These are phyloP conservation scores for Mus pahari DNA, from an alignment of 2,113 vertebrate genomes.

Conservation along the genomic window DNA sequence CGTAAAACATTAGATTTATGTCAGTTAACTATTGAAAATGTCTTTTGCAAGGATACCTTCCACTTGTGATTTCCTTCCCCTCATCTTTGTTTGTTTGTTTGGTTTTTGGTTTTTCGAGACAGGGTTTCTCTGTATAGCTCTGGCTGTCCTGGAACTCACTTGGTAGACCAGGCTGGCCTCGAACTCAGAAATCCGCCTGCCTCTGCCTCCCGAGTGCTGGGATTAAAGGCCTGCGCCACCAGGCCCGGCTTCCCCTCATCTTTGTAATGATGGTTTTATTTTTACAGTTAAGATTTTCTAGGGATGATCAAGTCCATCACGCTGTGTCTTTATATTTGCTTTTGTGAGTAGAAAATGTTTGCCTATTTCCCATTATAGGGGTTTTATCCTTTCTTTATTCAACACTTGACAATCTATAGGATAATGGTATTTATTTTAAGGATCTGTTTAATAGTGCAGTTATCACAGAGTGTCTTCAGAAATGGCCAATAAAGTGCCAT, in stretches of 20 bases:
- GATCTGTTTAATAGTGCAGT: not conserved
- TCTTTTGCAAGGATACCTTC: not conserved
- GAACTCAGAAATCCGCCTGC: too few relatives aligned
- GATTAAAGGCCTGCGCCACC: too few relatives aligned
- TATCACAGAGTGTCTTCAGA: not conserved
- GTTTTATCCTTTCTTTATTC: conserved; percentile 18
- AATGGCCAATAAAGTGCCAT: not conserved
- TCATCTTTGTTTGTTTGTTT: not conserved
- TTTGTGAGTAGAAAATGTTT: conserved; percentile 43
- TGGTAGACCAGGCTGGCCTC: too few relatives aligned
- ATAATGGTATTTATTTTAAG: not conserved
- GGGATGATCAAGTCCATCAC: conserved; percentile 29
- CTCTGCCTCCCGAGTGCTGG: too few relatives aligned
- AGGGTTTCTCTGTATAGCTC: too few relatives aligned
- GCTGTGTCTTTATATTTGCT: conserved; percentile 26
- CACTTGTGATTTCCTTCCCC: not conserved
- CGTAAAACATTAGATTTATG: not conserved
- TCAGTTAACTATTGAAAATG: not conserved
- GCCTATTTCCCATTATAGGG: conserved; percentile 1
- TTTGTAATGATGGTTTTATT: conserved; percentile 13
- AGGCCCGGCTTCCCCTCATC: not conserved
- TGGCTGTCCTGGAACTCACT: too few relatives aligned
- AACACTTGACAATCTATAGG: not conserved
- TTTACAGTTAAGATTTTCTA: conserved; percentile 32
- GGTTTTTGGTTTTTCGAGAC: too few relatives aligned